These are phyloP conservation scores for Drosophila mettleri DNA, from an alignment of 2,888 invertebrate genomes.

Conservation along the genomic window DNA sequence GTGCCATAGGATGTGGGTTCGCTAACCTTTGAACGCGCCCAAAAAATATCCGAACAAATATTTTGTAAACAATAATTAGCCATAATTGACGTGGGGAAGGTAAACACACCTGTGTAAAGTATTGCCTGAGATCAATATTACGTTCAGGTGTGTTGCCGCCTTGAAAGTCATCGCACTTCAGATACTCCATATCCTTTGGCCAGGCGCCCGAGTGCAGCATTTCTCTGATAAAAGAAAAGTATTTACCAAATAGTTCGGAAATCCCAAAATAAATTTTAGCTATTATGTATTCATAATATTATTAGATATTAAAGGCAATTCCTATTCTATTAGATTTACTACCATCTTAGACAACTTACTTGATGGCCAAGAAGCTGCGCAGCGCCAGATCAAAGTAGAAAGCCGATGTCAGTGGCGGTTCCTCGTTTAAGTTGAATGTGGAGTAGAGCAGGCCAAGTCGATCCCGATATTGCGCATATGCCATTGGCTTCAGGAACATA, in stretches of 20 bases:
- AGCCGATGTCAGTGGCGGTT: constrained; percentile 91
- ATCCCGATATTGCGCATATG: constrained; percentile 89
- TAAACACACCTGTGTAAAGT: constrained; percentile 88
- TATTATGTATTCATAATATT: neutral
- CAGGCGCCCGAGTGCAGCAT: constrained; percentile 90
- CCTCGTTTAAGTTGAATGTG: constrained; percentile 89
- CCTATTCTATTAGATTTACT: neutral
- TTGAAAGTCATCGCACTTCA: constrained; percentile 92
- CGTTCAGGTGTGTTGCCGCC: constrained; percentile 91
- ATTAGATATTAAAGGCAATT: too few relatives aligned
- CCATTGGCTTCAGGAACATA: constrained; percentile 90
- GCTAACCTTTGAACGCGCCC: constrained; percentile 84
- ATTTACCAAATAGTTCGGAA: neutral
- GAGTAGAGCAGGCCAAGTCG: constrained; percentile 89
- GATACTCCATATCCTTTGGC: constrained; percentile 90
- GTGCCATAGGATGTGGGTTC: constrained; percentile 90
- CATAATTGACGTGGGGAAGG: constrained; percentile 32
- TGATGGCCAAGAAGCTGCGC: constrained; percentile 90
- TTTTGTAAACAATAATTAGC: constrained; percentile 50
- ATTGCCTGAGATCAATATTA: constrained; percentile 89
- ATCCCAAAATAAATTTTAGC: neutral
- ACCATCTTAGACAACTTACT: constrained; percentile 86
- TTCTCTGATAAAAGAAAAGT: constrained; percentile 85
- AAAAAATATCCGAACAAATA: neutral
- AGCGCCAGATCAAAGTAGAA: constrained; percentile 95